phyloP scores from a whole-genome alignment of 1,140 invertebrate species.

The Periplaneta americana region DNA sequence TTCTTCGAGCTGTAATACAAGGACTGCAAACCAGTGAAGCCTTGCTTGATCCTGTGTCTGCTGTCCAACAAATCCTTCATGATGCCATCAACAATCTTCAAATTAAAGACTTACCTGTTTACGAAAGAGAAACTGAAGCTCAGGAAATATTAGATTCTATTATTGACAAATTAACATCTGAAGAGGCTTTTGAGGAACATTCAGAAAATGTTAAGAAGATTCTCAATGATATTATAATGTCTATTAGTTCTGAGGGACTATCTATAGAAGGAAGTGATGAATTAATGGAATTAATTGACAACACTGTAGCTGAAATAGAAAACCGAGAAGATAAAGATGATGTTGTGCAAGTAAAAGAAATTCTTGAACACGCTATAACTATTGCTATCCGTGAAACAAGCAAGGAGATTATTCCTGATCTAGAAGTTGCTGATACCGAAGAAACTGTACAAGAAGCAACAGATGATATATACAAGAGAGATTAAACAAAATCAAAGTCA shows the following conservation, averaged over 20 bases:
- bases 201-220: not conserved
- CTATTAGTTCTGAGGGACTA: not conserved
- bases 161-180: too few species aligned
- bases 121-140: not conserved
- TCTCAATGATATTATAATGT: not conserved
- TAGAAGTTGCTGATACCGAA: not conserved
- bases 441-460: not conserved
- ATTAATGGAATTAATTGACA: too few species aligned
- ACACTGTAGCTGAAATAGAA: not conserved
- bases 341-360: constrained; percentile 15
- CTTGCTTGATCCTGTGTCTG: not conserved
- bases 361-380: not conserved
- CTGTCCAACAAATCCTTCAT: not conserved
- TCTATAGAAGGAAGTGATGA: not conserved
- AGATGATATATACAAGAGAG: too few species aligned
- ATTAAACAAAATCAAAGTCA: too few species aligned
- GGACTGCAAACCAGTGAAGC: not conserved
- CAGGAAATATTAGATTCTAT: too few species aligned
- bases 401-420: not conserved
- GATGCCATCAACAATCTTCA: not conserved
- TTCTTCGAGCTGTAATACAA: not conserved
- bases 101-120: not conserved
- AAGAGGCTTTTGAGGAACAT: too few species aligned
- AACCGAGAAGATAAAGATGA: constrained; percentile 29
- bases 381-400: too few species aligned